Evolutionary conservation across 2,888 invertebrate species (phyloP).

Genomic region (Tipula confusa): DNA sequence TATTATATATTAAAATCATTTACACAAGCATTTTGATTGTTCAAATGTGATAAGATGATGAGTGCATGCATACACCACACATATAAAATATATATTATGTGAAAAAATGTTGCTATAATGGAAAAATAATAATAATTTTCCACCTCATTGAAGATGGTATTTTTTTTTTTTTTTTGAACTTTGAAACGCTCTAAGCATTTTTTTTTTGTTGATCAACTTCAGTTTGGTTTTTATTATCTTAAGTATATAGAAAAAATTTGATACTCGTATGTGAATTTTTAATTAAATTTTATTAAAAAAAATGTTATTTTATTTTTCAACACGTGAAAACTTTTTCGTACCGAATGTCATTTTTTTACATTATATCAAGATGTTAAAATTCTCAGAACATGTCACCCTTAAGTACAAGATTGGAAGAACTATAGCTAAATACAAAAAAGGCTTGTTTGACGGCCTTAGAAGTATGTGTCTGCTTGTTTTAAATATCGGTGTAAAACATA

Average conservation of each 20-base stretch:
- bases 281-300: background rate
- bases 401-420: too few species aligned
- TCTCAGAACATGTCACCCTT: too few species aligned
- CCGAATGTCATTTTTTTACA: too few species aligned
- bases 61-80: background rate
- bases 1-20: background rate
- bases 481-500: too few species aligned
- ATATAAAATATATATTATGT: background rate
- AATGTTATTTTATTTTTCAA: too few species aligned
- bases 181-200: background rate
- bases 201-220: background rate
- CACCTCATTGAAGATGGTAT: background rate
- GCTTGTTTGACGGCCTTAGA: too few species aligned
- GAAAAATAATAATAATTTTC: conserved; percentile 13
- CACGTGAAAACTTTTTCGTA: background rate
- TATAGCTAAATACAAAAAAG: too few species aligned
- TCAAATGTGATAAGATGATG: background rate
- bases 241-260: background rate
- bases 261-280: background rate
- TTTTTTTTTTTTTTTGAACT: background rate
- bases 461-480: too few species aligned
- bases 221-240: background rate
- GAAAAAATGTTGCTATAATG: conserved; percentile 4
- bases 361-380: too few species aligned
- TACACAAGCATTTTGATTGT: background rate